Base-by-base conservation (phyloP, 1,140 invertebrate genomes). In the Halictus rubicundus region DNA sequence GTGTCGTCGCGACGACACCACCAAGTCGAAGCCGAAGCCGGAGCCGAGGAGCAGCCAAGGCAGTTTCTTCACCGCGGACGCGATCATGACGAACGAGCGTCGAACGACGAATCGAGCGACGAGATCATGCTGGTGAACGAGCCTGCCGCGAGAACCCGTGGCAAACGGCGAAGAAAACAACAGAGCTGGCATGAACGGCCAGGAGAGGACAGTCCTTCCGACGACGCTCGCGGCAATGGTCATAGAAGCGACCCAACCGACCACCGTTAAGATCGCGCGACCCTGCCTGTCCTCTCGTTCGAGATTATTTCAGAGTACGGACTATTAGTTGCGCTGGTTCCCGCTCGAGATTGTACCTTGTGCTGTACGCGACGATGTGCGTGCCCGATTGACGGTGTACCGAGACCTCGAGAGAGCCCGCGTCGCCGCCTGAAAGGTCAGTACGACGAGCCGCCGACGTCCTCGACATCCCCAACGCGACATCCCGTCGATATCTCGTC, bases 171-270 rank as follows among this genome's bases (percentile, higher is more conserved):
- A 37, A 64, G 60, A 39, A 64, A 70, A n/a, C 60, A 49, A 66
- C n/a, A 70, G 73, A 37, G 60, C 21, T 79, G 83, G 83, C 71
- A 85, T 83, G 84, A 86, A 64, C 77, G 81, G 83, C 65, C 60
- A 75, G 69, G 66, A 83, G 42, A 83, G 42, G 73, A 73, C 77
- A 74, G 71, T 69, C 64, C 54, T 69, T 60, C 54, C 77, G 81
- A 80, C 42, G 77, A 86, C 19, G 69, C 49, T 77, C 72, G 68
- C 60, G 80, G 74, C 84, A 77, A 85, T 86, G 84, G 72, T 52
- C 64, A 83, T 85, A 83, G 80, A 82, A 63, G 76, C 54, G 69
- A 82, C 54, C 61, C 32, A 83, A 81, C 57, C 52, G 1, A 68
- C 21, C 70, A 61, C 75, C 54, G 19, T 6, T 6, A n/a, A 7